Conservation (phyloP, 2,888 invertebrate genomes). For the Tetramorium bicarinatum region DNA sequence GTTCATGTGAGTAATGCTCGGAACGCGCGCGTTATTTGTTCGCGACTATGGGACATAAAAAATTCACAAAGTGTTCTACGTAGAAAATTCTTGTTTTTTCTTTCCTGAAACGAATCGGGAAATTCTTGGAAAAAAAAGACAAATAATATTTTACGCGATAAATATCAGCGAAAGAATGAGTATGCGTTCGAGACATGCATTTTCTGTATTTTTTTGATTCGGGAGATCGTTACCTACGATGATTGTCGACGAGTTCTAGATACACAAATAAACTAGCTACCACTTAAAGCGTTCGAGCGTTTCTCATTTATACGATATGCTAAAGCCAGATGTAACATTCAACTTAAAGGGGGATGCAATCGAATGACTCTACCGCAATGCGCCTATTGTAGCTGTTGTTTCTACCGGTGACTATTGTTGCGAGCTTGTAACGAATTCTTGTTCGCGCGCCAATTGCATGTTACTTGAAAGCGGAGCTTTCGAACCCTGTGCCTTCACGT, state of each 20-base stretch:
- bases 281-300: conserved; percentile 19
- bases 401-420: conserved; percentile 39
- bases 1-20: background rate
- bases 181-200: background rate
- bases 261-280: background rate
- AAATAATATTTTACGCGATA: background rate
- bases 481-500: background rate
- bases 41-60: background rate
- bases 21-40: background rate
- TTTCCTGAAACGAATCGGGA: background rate
- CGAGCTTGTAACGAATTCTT: conserved; percentile 40
- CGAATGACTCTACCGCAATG: conserved; percentile 8
- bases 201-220: background rate
- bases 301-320: conserved; percentile 16
- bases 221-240: background rate
- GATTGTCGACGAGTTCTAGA: conserved; percentile 1
- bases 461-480: conserved; percentile 12
- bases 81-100: background rate
- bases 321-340: conserved; percentile 54
- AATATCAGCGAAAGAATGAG: background rate
- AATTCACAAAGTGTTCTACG: background rate
- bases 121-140: background rate
- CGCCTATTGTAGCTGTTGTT: conserved; percentile 61
- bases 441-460: conserved; percentile 35
- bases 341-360: conserved; percentile 49